Conservation (phyloP, 2,888 invertebrate species). For the Tricholauxania praeusta region DNA sequence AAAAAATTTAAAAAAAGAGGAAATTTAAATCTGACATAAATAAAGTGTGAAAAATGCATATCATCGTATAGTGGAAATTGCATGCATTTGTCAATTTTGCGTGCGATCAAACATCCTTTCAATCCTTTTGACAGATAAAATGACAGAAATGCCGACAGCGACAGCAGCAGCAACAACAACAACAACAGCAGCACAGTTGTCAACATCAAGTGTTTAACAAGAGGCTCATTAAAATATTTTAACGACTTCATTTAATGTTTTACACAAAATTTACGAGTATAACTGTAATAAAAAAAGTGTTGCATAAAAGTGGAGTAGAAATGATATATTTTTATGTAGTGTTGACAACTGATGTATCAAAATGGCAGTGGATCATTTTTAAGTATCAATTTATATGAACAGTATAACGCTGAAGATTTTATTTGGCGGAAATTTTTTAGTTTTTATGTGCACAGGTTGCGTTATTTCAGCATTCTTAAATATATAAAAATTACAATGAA, state of each 20-base stretch:
- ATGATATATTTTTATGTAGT: background rate
- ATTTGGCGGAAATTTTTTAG: background rate
- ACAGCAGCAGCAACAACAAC: slow-evolving; percentile 19
- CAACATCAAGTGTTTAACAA: slow-evolving; percentile 57
- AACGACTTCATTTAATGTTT: slow-evolving; percentile 65
- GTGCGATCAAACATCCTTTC: slow-evolving; percentile 65
- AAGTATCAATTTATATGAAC: slow-evolving; percentile 7
- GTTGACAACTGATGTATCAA: background rate
- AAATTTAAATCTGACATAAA: too few species aligned
- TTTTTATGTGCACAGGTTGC: background rate
- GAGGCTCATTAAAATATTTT: slow-evolving; percentile 63
- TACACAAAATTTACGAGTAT: slow-evolving; percentile 50
- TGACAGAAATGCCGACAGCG: slow-evolving; percentile 46
- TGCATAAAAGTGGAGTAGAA: background rate
- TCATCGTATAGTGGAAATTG: slow-evolving; percentile 46
- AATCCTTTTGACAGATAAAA: slow-evolving; percentile 46
- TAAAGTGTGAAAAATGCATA: too few species aligned
- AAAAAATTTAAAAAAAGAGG: too few species aligned
- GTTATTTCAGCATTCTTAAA: too few species aligned
- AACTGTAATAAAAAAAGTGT: slow-evolving; percentile 36
- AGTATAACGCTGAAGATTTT: background rate
- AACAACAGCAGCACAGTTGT: slow-evolving; percentile 49
- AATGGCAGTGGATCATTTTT: background rate
- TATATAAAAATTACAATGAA: too few species aligned
- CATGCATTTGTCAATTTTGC: slow-evolving; percentile 66